These are phyloP conservation scores for Orthosia gracilis DNA, from an alignment of 2,888 invertebrate genomes.

Conservation along the genomic window DNA sequence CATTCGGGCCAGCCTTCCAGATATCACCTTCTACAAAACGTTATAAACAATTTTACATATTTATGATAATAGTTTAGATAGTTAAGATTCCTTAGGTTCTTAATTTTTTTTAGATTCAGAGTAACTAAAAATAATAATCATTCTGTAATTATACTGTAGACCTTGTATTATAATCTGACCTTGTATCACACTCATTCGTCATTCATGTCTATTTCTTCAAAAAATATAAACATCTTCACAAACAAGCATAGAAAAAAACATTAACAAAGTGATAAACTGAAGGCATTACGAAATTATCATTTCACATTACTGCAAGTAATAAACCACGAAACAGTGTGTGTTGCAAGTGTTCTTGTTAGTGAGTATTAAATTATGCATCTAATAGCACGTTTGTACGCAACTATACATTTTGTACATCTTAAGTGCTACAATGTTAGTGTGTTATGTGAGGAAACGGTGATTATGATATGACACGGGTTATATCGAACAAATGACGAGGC, in stretches of 20 bases:
- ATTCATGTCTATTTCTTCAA: conserved; percentile 7
- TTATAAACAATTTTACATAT: too few species aligned
- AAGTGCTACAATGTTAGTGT: conserved; percentile 36
- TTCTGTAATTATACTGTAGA: neutral
- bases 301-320: conserved; percentile 20
- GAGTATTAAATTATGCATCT: conserved; percentile 32
- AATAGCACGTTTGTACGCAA: conserved; percentile 42
- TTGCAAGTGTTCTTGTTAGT: conserved; percentile 32
- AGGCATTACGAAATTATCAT: conserved; percentile 40
- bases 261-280: conserved; percentile 27
- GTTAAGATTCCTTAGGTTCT: too few species aligned
- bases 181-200: neutral
- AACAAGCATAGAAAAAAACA: neutral
- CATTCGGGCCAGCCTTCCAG: too few species aligned
- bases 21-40: too few species aligned
- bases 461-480: conserved; percentile 8
- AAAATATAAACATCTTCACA: neutral
- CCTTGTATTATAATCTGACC: neutral
- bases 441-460: conserved; percentile 8
- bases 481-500: neutral
- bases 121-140: neutral
- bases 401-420: conserved; percentile 56
- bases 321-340: conserved; percentile 39
- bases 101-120: too few species aligned
- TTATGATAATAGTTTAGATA: too few species aligned